Percentiles rank a stretch among this genome's conserved stretches.
Conservation (phyloP, 2,113 vertebrate genomes). For the Silurus meridionalis region DNA sequence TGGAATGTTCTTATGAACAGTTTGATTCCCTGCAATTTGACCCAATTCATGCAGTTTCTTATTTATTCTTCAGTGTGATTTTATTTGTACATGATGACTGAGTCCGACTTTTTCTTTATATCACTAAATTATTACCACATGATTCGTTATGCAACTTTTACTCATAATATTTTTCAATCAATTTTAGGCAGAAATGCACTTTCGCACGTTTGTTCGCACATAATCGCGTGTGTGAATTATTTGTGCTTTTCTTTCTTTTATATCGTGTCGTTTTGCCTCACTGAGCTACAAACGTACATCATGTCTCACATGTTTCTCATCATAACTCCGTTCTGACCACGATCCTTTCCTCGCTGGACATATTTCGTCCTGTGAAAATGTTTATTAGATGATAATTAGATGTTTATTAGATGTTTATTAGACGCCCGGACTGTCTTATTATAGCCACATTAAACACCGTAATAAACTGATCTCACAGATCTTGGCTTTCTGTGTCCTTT, state of each 20-base stretch:
- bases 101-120: too few species aligned
- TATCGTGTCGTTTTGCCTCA: not conserved
- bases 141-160: too few species aligned
- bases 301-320: not conserved
- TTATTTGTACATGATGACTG: too few species aligned
- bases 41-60: too few species aligned
- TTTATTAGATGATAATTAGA: too few species aligned
- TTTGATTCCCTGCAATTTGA: too few species aligned
- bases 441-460: conserved; percentile 14
- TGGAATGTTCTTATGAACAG: too few species aligned
- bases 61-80: too few species aligned
- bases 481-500: not conserved
- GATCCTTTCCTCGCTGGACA: not conserved
- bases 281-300: too few species aligned
- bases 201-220: not conserved
- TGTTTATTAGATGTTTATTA: conserved; percentile 5
- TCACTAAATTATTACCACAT: too few species aligned
- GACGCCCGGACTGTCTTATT: not conserved
- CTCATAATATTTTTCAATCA: too few species aligned
- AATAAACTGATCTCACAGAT: conserved; percentile 12
- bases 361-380: not conserved
- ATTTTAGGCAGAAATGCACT: not conserved
- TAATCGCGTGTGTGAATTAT: not conserved
- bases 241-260: not conserved
- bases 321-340: not conserved